Evolutionary conservation across 2,797 vertebrate species (phyloP).

Genomic region (Karalla daura): DNA sequence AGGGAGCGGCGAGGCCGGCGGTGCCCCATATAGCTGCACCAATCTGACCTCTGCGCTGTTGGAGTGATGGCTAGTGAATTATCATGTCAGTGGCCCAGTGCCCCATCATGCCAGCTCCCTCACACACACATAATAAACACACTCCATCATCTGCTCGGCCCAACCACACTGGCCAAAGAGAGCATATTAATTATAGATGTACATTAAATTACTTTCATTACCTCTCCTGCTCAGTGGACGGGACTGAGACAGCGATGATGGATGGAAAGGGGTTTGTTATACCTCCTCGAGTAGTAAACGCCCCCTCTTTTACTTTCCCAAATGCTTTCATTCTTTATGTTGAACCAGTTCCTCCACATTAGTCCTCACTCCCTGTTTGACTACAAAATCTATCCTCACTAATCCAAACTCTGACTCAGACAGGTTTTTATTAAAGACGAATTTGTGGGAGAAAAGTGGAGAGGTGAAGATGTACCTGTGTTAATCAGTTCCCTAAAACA

Average conservation of each 20-base stretch:
- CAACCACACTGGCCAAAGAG: constrained; percentile 82
- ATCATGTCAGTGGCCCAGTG: constrained; percentile 71
- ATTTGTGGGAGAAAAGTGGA: background rate
- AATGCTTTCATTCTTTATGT: constrained; percentile 57
- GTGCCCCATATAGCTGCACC: constrained; percentile 73
- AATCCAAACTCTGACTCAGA: background rate
- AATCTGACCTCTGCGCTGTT: constrained; percentile 57
- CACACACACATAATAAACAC: constrained; percentile 83
- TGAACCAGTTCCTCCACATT: constrained; percentile 18
- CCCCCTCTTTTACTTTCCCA: constrained; percentile 67
- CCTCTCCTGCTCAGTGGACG: constrained; percentile 81
- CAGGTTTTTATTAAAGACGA: background rate
- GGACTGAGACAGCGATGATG: constrained; percentile 82
- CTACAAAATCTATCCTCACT: background rate
- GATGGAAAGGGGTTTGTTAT: constrained; percentile 81
- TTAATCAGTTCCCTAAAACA: too few relatives aligned
- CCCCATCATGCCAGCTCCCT: constrained; percentile 61
- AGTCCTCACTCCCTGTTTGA: constrained; percentile 12
- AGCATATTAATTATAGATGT: constrained; percentile 97
- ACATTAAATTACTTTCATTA: constrained; percentile 98
- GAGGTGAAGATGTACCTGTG: background rate
- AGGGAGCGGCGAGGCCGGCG: constrained; percentile 49
- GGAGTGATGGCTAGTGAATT: constrained; percentile 76
- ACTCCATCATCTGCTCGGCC: constrained; percentile 85
- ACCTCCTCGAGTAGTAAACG: constrained; percentile 73